Evolutionary conservation across 2,888 invertebrate genomes (phyloP).

Genomic region (Apeira syringaria): DNA sequence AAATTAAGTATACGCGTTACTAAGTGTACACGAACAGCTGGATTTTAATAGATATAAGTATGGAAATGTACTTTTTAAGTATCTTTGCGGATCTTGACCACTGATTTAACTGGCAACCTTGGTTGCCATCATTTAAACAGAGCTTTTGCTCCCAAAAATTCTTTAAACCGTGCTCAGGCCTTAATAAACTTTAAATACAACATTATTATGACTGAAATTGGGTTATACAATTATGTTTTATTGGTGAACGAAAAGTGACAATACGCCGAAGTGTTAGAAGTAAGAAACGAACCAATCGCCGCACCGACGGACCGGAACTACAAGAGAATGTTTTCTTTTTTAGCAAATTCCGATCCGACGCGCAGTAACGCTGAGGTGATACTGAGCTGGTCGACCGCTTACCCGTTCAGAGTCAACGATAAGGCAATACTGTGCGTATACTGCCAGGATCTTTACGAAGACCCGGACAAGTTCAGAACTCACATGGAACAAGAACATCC

Average conservation of each 20-base stretch:
- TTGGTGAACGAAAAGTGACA: too few species aligned
- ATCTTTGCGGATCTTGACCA: constrained; percentile 4
- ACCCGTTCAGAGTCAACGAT: constrained; percentile 72
- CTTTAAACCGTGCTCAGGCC: neutral
- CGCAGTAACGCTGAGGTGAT: constrained; percentile 68
- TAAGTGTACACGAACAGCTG: constrained; percentile 10
- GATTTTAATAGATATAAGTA: constrained; percentile 14
- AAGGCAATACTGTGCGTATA: constrained; percentile 73
- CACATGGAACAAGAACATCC: constrained; percentile 67
- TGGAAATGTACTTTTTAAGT: constrained; percentile 2
- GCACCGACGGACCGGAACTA: constrained; percentile 17
- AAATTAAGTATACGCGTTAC: neutral
- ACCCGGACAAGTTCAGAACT: constrained; percentile 55
- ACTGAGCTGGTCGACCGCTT: constrained; percentile 68
- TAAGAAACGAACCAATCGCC: neutral
- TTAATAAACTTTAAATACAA: neutral
- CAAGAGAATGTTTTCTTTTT: constrained; percentile 63
- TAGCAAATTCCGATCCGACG: constrained; percentile 69
- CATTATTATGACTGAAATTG: neutral
- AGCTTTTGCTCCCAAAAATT: constrained; percentile 16
- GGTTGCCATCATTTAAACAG: constrained; percentile 12
- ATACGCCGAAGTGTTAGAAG: neutral
- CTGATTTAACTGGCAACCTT: constrained; percentile 4
- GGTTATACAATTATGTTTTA: too few species aligned
- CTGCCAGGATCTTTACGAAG: constrained; percentile 68